Evolutionary conservation across 1,140 invertebrate species (phyloP).

Genomic region (Amyelois transitella): DNA sequence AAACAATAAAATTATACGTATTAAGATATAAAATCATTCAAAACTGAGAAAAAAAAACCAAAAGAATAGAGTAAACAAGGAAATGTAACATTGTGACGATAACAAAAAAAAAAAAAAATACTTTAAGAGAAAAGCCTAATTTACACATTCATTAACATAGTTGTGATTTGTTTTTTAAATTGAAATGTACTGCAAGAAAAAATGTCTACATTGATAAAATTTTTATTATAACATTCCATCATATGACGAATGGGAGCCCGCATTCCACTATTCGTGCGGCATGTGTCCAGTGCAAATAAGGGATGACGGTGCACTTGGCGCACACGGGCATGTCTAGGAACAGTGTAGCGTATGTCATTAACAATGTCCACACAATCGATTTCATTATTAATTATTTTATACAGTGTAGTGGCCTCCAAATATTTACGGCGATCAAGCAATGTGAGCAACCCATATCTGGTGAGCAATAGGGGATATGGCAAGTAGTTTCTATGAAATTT

Average conservation of each 20-base stretch:
- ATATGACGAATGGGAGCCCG: background rate
- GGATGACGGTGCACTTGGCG: background rate
- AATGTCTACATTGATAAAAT: background rate
- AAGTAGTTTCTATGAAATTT: conserved; percentile 2
- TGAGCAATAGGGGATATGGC: background rate
- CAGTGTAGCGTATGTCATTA: background rate
- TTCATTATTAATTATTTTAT: background rate
- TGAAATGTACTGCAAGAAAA: too few species aligned
- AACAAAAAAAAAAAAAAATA: too few species aligned
- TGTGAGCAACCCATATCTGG: background rate
- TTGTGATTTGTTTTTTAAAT: too few species aligned
- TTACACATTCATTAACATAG: too few species aligned
- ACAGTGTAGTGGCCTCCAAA: background rate
- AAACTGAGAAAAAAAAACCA: too few species aligned
- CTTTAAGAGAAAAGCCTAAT: too few species aligned
- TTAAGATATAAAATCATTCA: too few species aligned
- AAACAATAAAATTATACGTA: too few species aligned
- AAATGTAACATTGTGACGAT: too few species aligned
- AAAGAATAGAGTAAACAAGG: too few species aligned
- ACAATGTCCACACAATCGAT: background rate
- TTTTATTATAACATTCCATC: background rate
- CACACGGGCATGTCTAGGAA: background rate
- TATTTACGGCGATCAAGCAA: background rate
- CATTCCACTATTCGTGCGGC: background rate
- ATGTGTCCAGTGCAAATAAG: background rate